A percentile compares a stretch with the other conserved stretches of the same genome.
Evolutionary conservation across 2,888 invertebrate genomes (phyloP).

Genomic region (Hirtodrosophila alboralis): DNA sequence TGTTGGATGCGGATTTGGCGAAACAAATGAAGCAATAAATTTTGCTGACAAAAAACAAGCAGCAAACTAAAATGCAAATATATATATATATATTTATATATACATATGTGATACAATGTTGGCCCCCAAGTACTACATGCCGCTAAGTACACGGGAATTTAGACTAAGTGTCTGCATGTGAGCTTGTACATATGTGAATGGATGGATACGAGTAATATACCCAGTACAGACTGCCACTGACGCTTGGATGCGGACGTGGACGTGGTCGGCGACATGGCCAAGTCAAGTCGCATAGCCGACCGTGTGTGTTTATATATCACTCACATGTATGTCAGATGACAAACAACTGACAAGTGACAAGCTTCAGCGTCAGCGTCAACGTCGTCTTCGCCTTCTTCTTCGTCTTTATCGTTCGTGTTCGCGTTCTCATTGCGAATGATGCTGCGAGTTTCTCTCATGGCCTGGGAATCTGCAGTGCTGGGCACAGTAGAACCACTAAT

Average conservation of each 20-base stretch:
- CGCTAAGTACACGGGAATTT: slow-evolving; percentile 72
- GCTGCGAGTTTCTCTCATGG: slow-evolving; percentile 15
- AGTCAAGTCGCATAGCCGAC: slow-evolving; percentile 57
- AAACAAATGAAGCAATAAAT: slow-evolving; percentile 83
- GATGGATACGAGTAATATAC: slow-evolving; percentile 36
- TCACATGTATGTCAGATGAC: slow-evolving; percentile 82
- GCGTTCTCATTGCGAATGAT: slow-evolving; percentile 36
- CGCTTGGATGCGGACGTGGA: slow-evolving; percentile 26
- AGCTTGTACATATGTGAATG: slow-evolving; percentile 49
- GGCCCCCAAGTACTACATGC: slow-evolving; percentile 52
- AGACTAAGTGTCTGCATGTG: slow-evolving; percentile 68
- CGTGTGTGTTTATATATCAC: slow-evolving; percentile 81
- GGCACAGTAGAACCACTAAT: slow-evolving; percentile 16
- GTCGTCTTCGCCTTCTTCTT: slow-evolving; percentile 39
- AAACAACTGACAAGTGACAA: slow-evolving; percentile 83
- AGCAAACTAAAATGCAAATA: slow-evolving; percentile 49
- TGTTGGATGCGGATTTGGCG: slow-evolving; percentile 53
- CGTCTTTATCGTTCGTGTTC: too few relatives aligned
- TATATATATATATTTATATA: slow-evolving; percentile 24
- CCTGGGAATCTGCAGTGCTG: slow-evolving; percentile 19
- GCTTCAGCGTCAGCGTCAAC: slow-evolving; percentile 72
- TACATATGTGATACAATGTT: slow-evolving; percentile 25
- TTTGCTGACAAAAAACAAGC: slow-evolving; percentile 82
- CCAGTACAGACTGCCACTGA: slow-evolving; percentile 14
- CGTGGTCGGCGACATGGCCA: slow-evolving; percentile 51